These are phyloP conservation scores for Melanostoma mellinum DNA, from an alignment of 2,888 invertebrate genomes.

Conservation along the genomic window DNA sequence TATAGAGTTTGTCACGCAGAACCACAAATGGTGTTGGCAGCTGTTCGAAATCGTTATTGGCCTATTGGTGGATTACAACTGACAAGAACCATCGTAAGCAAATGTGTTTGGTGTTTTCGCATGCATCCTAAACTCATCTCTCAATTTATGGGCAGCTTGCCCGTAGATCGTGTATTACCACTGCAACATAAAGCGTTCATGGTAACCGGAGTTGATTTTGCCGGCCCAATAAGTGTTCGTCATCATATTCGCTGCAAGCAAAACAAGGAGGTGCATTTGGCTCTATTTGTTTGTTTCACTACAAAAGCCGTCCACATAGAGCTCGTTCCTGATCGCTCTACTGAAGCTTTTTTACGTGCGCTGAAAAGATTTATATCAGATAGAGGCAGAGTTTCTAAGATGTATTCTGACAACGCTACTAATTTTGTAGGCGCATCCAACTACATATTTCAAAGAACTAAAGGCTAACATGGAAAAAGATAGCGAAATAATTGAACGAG, in stretches of 20 bases:
- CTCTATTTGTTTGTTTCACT: slow-evolving; percentile 51
- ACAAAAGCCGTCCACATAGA: slow-evolving; percentile 57
- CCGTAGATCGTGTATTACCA: slow-evolving; percentile 50
- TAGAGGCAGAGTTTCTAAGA: slow-evolving; percentile 24
- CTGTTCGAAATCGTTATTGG: slow-evolving; percentile 57
- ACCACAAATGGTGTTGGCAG: slow-evolving; percentile 50
- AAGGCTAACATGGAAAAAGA: slow-evolving; percentile 14
- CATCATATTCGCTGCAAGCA: slow-evolving; percentile 8
- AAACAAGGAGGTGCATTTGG: slow-evolving; percentile 26
- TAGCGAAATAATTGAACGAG: not conserved
- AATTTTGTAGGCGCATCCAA: slow-evolving; percentile 15
- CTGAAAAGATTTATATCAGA: slow-evolving; percentile 53
- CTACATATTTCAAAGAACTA: not conserved
- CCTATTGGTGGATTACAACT: slow-evolving; percentile 40
- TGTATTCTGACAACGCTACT: slow-evolving; percentile 55
- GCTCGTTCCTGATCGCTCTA: slow-evolving; percentile 43
- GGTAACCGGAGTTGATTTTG: slow-evolving; percentile 64
- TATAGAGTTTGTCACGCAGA: slow-evolving; percentile 47
- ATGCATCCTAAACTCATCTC: slow-evolving; percentile 50
- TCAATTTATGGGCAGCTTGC: slow-evolving; percentile 56
- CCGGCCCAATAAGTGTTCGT: slow-evolving; percentile 27
- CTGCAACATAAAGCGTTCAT: slow-evolving; percentile 34
- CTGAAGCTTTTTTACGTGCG: slow-evolving; percentile 43
- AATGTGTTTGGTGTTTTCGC: slow-evolving; percentile 56
- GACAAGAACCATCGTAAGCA: slow-evolving; percentile 42